Evolutionary conservation across 1,140 invertebrate species (phyloP).

Genomic region (Tetraneura akinire): DNA sequence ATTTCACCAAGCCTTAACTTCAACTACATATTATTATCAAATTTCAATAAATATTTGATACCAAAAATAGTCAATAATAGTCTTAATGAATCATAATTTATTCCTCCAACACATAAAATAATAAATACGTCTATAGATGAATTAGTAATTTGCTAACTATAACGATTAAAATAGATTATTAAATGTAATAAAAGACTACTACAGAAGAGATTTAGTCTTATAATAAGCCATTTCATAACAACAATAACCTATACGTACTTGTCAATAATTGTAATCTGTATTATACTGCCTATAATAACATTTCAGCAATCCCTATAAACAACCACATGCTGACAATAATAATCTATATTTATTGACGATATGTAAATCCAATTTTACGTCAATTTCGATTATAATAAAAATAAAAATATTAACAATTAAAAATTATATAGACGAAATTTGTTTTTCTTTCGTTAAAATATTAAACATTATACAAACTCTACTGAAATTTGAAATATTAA

Average conservation of each 20-base stretch:
- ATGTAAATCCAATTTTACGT: background rate
- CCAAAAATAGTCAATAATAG: too few species aligned
- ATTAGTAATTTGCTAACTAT: background rate
- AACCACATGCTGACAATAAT: background rate
- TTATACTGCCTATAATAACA: background rate
- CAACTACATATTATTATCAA: too few species aligned
- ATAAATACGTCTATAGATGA: too few species aligned
- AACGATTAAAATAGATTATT: conserved; percentile 14
- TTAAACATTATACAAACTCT: background rate
- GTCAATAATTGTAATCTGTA: conserved; percentile 15
- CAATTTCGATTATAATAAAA: background rate
- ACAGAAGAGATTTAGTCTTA: too few species aligned
- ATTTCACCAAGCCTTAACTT: too few species aligned
- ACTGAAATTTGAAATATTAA: too few species aligned
- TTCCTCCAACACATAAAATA: too few species aligned
- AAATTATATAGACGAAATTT: background rate
- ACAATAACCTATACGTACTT: background rate
- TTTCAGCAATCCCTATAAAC: conserved; percentile 10
- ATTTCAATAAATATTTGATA: too few species aligned
- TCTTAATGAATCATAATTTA: too few species aligned
- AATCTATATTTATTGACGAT: conserved; percentile 24
- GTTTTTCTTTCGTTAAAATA: background rate
- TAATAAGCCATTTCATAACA: background rate
- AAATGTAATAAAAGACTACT: too few species aligned
- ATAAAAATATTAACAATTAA: background rate